These are phyloP conservation scores for Pyrocoelia pectoralis DNA, from an alignment of 2,888 invertebrate genomes.

Conservation along the genomic window DNA sequence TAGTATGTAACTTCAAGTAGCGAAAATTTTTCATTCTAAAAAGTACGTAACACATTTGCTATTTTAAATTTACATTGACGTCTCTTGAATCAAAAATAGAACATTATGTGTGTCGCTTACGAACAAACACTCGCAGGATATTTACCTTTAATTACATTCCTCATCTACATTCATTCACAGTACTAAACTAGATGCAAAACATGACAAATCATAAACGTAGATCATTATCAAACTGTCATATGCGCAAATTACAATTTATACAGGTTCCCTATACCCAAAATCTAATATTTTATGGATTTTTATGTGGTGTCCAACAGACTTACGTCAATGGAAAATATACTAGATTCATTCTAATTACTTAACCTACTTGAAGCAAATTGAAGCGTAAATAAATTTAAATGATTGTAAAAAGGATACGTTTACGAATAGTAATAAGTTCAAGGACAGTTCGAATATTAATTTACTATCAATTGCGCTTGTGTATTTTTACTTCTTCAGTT, in stretches of 20 bases:
- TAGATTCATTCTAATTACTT: too few relatives aligned
- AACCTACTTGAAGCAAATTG: conserved; percentile 6
- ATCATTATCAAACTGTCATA: too few relatives aligned
- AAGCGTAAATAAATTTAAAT: not conserved
- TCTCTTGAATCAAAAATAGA: conserved; percentile 7
- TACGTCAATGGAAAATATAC: too few relatives aligned
- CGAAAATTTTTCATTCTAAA: not conserved
- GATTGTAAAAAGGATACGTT: not conserved
- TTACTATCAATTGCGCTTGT: not conserved
- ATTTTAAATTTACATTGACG: conserved; percentile 10
- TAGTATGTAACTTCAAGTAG: too few relatives aligned
- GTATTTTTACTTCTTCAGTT: not conserved
- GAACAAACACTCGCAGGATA: conserved; percentile 8
- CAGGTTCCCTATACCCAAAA: not conserved
- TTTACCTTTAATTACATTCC: conserved; percentile 3
- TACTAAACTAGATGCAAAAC: too few relatives aligned
- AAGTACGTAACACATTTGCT: conserved; percentile 1
- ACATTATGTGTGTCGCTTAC: conserved; percentile 11
- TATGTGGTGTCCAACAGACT: too few relatives aligned
- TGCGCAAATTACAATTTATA: too few relatives aligned
- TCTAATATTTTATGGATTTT: too few relatives aligned
- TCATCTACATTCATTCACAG: too few relatives aligned
- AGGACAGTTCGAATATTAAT: conserved; percentile 2
- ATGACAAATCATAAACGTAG: too few relatives aligned
- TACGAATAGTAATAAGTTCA: conserved; percentile 6